Conservation (phyloP, 1,140 invertebrate genomes). For the Bursaphelenchus mucronatus region DNA sequence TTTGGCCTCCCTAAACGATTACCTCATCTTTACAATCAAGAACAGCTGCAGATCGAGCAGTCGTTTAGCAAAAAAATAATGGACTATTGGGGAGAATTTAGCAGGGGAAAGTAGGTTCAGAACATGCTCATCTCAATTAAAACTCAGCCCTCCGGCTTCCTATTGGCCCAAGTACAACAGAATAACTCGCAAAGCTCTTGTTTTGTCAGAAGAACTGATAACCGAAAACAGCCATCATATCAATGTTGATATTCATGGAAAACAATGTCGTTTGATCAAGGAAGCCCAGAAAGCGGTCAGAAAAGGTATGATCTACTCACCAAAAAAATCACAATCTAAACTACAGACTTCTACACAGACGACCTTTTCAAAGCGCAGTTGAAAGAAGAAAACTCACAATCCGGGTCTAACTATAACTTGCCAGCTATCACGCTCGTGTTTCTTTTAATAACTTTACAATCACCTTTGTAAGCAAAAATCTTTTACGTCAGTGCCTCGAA, state of each 20-base stretch:
- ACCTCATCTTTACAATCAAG: conserved; percentile 71
- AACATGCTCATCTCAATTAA: neutral
- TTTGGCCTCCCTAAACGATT: conserved; percentile 85
- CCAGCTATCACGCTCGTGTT: too few species aligned
- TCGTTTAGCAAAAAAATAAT: conserved; percentile 79
- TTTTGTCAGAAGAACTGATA: conserved; percentile 33
- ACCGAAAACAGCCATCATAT: conserved; percentile 44
- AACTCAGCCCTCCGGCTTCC: conserved; percentile 43
- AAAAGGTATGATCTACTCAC: too few species aligned
- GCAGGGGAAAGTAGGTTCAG: conserved; percentile 75
- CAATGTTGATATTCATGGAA: conserved; percentile 54
- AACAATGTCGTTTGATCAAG: conserved; percentile 50
- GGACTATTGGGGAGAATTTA: conserved; percentile 92
- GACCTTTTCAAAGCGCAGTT: too few species aligned
- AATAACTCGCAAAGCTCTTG: conserved; percentile 55
- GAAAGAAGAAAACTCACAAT: too few species aligned
- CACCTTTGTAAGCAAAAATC: too few species aligned
- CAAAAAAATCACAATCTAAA: too few species aligned
- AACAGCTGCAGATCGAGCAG: conserved; percentile 77
- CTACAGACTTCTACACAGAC: too few species aligned
- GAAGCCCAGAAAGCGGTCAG: conserved; percentile 39
- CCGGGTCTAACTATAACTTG: too few species aligned
- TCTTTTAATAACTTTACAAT: too few species aligned
- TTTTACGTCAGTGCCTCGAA: too few species aligned
- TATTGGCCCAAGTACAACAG: conserved; percentile 58